Evolutionary conservation across 2,888 invertebrate genomes (phyloP), one percentile per base, ranked within the genome.

Genomic region (Quadroppia sp.): DNA sequence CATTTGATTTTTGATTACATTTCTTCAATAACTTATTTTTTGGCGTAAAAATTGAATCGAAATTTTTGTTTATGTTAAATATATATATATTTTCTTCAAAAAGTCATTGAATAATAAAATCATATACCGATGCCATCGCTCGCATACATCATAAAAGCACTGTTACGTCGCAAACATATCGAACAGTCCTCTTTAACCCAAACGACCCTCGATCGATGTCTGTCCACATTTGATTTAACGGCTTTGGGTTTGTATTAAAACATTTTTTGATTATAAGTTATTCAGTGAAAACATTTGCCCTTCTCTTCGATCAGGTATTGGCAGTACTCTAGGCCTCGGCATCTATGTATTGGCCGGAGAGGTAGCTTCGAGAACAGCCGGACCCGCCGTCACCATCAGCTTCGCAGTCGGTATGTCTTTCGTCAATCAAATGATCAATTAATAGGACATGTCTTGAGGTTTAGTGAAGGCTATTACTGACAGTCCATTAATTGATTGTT

Each of bases 291-390:
- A 53, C 20, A 3, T 50, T 50, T 7, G 17, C 9, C 11, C 28
- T 17, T 30, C 15, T 9, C 28, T 2, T 30, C 30, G 74, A 15
- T 42, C 67, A 78, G 83, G 84, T 40, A 80, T 85, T 71, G 84
- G 84, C 4, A 81, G 81, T 76, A 84, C 87, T 77, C 81, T 97
- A n/a, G 97, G 97, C 0, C 86, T 96, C 40, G 97, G 97, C 0
- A 94, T 96, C 17, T 97, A 97, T 82, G 94, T 97, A 67, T 85
- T 97, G 76, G 94, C 94, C 4, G 95, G 94, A 0, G 87, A 90
- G 13, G 94, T 94, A 3, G 94, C 94, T 15, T 90, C 88, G 81
- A 87, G 88, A 53, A 88, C 89, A 2, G 92, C 95, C 0, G 97
- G 97, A 0, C 97, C 97, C 0, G 92, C 93, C 0, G 93, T 95